phyloP scores from a whole-genome alignment of 1,140 invertebrate genomes.

The Cepaea nemoralis region DNA sequence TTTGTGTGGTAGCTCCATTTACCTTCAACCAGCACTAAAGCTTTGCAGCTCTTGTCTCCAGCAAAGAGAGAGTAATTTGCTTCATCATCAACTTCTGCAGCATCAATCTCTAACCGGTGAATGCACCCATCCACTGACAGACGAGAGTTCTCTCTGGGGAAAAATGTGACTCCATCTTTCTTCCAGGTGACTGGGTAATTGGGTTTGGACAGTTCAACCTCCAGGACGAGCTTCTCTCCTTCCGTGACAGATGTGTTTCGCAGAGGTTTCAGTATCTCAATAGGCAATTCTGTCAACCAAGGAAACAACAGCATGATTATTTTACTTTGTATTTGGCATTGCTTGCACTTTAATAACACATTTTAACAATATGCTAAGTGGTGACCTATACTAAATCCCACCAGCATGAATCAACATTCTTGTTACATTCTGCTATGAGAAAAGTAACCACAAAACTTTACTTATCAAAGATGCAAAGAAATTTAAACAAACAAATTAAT shows the following conservation, averaged over 20 bases:
- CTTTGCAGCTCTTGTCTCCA: slow-evolving; percentile 84
- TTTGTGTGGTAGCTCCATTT: not conserved
- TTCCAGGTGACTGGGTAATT: slow-evolving; percentile 84
- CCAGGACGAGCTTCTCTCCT: slow-evolving; percentile 58
- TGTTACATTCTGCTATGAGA: too few species aligned
- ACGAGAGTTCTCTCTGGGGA: slow-evolving; percentile 45
- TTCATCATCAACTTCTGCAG: slow-evolving; percentile 83
- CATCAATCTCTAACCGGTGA: slow-evolving; percentile 80
- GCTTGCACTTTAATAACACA: too few species aligned
- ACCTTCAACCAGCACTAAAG: slow-evolving; percentile 89
- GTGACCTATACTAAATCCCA: too few species aligned
- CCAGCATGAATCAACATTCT: too few species aligned
- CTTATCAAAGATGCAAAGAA: too few species aligned
- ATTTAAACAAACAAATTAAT: too few species aligned
- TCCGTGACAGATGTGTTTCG: slow-evolving; percentile 58
- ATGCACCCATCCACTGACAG: slow-evolving; percentile 53
- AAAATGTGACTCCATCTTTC: slow-evolving; percentile 77
- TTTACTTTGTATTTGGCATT: too few species aligned
- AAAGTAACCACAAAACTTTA: too few species aligned
- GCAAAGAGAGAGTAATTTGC: slow-evolving; percentile 85
- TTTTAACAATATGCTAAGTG: too few species aligned
- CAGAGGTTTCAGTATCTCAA: slow-evolving; percentile 64
- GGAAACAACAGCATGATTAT: not conserved
- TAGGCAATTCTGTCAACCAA: slow-evolving; percentile 55
- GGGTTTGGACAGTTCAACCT: slow-evolving; percentile 80